Evolutionary conservation across 2,888 invertebrate genomes (phyloP).

Genomic region (Microplitis deprimator): DNA sequence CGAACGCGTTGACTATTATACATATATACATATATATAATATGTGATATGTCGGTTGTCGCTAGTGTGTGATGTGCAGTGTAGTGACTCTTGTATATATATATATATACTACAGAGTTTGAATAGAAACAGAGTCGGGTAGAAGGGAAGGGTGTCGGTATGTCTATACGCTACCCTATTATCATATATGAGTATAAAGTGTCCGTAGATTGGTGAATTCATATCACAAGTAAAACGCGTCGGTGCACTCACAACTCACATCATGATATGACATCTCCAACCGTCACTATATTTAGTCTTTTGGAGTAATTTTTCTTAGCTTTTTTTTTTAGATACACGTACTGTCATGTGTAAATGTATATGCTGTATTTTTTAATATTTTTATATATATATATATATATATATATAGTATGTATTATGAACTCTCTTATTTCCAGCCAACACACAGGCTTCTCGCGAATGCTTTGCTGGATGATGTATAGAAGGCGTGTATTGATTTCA

Average conservation of each 20-base stretch:
- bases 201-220: slow-evolving; percentile 8
- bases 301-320: background rate
- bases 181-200: background rate
- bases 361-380: background rate
- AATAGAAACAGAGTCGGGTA: background rate
- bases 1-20: slow-evolving; percentile 32
- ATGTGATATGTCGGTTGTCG: background rate
- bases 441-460: background rate
- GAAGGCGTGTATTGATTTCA: slow-evolving; percentile 65
- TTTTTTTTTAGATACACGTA: background rate
- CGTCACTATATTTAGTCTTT: too few relatives aligned
- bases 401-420: background rate
- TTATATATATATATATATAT: slow-evolving; percentile 9
- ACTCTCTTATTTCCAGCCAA: slow-evolving; percentile 9
- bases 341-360: background rate
- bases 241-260: too few relatives aligned
- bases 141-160: slow-evolving; percentile 3
- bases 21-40: slow-evolving; percentile 5
- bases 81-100: background rate
- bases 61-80: background rate
- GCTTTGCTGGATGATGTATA: slow-evolving; percentile 44
- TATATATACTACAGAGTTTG: background rate
- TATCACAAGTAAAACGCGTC: slow-evolving; percentile 13
- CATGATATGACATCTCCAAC: too few relatives aligned
- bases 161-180: background rate